phyloP scores from a whole-genome alignment of 2,797 vertebrate genomes.

The Phylloscopus collybita region DNA sequence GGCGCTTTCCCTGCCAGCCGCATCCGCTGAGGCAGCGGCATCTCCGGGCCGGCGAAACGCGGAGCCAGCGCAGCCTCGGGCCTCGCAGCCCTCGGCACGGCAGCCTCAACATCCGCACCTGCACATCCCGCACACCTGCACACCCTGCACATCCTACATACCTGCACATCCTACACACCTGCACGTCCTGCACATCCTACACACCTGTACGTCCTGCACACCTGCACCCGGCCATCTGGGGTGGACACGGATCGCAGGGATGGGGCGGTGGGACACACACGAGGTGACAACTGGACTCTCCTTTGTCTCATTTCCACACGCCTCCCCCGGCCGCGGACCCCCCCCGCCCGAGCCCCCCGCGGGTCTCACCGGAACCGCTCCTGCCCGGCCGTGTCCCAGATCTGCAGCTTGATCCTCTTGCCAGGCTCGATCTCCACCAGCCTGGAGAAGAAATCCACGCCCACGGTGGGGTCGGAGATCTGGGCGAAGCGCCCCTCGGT shows the following conservation, averaged over 20 bases:
- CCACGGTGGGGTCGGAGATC: slow-evolving; percentile 94
- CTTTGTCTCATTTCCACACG: background rate
- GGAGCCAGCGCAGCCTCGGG: background rate
- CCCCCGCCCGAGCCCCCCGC: background rate
- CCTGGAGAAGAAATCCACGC: slow-evolving; percentile 96
- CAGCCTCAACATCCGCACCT: background rate
- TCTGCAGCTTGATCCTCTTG: slow-evolving; percentile 93
- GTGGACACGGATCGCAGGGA: background rate
- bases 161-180: background rate
- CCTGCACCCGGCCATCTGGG: background rate
- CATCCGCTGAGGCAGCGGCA: background rate
- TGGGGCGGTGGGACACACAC: background rate
- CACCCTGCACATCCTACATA: background rate
- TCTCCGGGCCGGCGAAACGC: background rate
- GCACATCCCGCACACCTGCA: background rate
- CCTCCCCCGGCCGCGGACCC: background rate
- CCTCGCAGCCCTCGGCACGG: background rate
- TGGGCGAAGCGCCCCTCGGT: slow-evolving; percentile 94
- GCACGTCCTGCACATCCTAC: background rate
- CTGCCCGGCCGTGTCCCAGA: slow-evolving; percentile 92
- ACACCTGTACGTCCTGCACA: background rate
- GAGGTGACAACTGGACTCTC: background rate
- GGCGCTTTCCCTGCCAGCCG: background rate
- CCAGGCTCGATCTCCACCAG: slow-evolving; percentile 95
- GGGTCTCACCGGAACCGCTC: slow-evolving; percentile 81